Evolutionary conservation across 1,140 invertebrate genomes (phyloP), one percentile per base, ranked within the genome.

Genomic region (Apis cerana): DNA sequence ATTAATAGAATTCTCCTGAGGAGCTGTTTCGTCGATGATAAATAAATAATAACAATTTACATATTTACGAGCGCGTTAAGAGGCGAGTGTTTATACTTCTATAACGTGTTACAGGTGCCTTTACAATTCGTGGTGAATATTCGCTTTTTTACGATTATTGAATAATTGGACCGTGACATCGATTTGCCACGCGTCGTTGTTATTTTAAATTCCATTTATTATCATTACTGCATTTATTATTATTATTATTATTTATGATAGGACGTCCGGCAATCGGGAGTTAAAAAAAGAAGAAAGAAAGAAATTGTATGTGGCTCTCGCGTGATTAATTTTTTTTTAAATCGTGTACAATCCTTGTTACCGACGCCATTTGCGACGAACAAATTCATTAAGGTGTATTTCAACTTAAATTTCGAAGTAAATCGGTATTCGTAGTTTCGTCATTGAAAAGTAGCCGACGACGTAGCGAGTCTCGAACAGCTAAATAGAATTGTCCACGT

Each of bases 51-150:
- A 75, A 68, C 74, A 82, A 43, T 69, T 21, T 75, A 43, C 0
- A 43, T 43, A 54, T 65, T 50, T 80, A 67, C 23, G 43, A 76
- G 27, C 7, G 13, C 15, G 23, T 70, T n/a, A 2, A 72, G 15
- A 19, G 9, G 58, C 62, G 68, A 52, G 21, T 69, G 21, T 82
- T 69, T 74, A 52, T 79, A 86, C 61, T 78, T 85, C 54, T n/a
- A 81, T 72, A 82, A 58, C 70, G 15, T 64, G 80, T 69, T n/a
- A 65, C 71, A 82, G 67, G 75, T 86, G 85, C 84, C 80, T 86
- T 86, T n/a, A 43, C 50, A 33, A 72, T 58, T 61, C 43, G 12
- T 50, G 65, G 27, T 50, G 69, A n/a, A 62, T 23, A 27, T 21
- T 80, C 67, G 43, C 59, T 4, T 50, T 69, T 43, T n/a, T 61